A percentile compares a stretch with the other conserved stretches of the same genome.
These are phyloP conservation scores for Aleiodes testaceus DNA, from an alignment of 2,888 invertebrate species.

Conservation along the genomic window DNA sequence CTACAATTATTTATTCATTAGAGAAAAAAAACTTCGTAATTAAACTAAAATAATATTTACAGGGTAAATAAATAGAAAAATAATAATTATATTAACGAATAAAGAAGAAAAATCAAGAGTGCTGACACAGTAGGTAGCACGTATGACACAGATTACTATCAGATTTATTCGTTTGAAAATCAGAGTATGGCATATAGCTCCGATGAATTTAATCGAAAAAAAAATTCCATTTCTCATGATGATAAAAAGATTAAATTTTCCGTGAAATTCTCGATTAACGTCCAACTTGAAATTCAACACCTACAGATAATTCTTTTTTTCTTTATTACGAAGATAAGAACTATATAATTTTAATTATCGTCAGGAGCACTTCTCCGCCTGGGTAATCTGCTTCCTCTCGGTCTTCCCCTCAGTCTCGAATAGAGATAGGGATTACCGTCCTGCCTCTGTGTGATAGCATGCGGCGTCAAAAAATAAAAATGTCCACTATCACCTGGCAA, in stretches of 20 bases:
- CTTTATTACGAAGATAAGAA: conserved; percentile 10
- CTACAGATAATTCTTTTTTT: conserved; percentile 4
- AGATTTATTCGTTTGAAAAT: conserved; percentile 19
- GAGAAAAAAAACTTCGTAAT: conserved; percentile 46
- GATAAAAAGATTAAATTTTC: too few species aligned
- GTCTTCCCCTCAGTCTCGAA: conserved; percentile 60
- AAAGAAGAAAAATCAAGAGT: conserved; percentile 63
- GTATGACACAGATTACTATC: conserved; percentile 55
- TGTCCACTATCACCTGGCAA: conserved; percentile 85
- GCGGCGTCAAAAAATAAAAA: conserved; percentile 86
- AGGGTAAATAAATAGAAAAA: conserved; percentile 48
- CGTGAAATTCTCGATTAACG: too few species aligned
- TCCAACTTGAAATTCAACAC: too few species aligned
- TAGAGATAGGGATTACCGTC: conserved; percentile 60
- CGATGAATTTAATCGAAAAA: neutral
- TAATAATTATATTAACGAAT: conserved; percentile 30
- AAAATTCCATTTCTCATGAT: too few species aligned
- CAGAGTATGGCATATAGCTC: conserved; percentile 20
- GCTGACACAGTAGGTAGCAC: conserved; percentile 51
- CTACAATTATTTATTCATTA: conserved; percentile 48
- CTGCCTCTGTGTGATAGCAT: conserved; percentile 73
- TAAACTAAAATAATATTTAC: conserved; percentile 66
- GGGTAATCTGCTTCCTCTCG: conserved; percentile 60
- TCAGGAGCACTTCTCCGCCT: conserved; percentile 62
- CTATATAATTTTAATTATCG: conserved; percentile 50